Conservation (phyloP, 2,113 vertebrate genomes). For the Apodemus speciosus region DNA sequence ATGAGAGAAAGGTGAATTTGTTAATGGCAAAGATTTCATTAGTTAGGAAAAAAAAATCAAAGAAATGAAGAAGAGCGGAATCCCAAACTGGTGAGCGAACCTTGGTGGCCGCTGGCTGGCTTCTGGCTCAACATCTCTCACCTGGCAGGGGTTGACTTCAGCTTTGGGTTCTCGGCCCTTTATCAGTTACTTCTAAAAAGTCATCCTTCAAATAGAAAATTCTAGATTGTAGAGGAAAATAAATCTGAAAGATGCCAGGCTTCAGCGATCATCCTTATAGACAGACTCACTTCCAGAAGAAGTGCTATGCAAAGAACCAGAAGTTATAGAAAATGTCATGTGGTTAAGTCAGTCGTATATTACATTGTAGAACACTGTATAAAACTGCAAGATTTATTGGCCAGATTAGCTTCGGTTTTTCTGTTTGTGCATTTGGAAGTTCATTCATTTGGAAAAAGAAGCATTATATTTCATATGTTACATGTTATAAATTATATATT, state of each 20-base stretch:
- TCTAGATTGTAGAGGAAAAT: conserved; percentile 15
- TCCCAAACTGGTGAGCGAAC: not conserved
- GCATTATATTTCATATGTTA: not conserved
- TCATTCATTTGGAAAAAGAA: not conserved
- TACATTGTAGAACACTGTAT: not conserved
- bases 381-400: not conserved
- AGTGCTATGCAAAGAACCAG: not conserved
- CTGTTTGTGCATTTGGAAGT: not conserved
- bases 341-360: not conserved
- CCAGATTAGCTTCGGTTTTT: not conserved
- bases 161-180: not conserved
- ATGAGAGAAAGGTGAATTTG: not conserved
- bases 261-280: not conserved
- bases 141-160: not conserved
- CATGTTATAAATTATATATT: not conserved
- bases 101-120: not conserved
- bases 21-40: conserved; percentile 4
- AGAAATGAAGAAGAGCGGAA: not conserved
- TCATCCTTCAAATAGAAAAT: conserved; percentile 13
- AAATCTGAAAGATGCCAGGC: not conserved
- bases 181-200: not conserved
- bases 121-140: not conserved
- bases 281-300: conserved; percentile 22
- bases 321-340: not conserved
- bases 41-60: not conserved